phyloP scores from a whole-genome alignment of 1,140 invertebrate species.

The Stenopsyche tienmushanensis region DNA sequence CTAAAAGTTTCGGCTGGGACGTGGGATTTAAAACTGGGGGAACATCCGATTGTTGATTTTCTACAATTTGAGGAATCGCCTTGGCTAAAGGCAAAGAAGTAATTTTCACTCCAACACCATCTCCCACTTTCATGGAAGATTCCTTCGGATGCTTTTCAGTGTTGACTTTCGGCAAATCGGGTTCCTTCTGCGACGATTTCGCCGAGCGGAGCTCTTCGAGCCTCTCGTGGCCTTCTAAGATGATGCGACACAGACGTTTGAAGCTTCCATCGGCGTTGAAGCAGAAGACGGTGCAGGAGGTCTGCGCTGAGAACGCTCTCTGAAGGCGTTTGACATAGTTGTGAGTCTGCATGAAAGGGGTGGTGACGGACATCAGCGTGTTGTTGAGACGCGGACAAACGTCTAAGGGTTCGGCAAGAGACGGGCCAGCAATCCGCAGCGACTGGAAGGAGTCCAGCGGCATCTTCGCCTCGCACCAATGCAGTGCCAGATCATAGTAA shows the following conservation, averaged over 20 bases:
- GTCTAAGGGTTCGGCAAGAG: not conserved
- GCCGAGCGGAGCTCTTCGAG: not conserved
- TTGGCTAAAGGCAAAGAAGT: no score
- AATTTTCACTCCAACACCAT: no score
- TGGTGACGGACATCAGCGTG: not conserved
- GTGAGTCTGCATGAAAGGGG: not conserved
- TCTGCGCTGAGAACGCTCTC: not conserved
- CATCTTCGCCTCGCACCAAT: not conserved
- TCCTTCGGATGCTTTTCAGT: no score
- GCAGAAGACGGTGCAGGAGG: not conserved
- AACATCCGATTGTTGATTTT: no score
- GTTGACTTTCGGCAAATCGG: no score
- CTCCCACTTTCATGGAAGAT: no score
- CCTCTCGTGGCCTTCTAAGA: not conserved
- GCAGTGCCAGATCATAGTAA: not conserved
- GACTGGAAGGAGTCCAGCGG: not conserved
- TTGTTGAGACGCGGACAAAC: not conserved
- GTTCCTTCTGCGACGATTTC: not conserved
- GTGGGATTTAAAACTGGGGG: no score
- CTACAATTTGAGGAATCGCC: no score
- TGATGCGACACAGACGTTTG: not conserved
- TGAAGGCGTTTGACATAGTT: not conserved
- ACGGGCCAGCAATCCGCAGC: not conserved
- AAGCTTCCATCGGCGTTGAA: not conserved
- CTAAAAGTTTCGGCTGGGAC: no score